Evolutionary conservation across 2,113 vertebrate species (phyloP), one percentile per base, ranked within the genome.

Genomic region (Tupaia chinensis): DNA sequence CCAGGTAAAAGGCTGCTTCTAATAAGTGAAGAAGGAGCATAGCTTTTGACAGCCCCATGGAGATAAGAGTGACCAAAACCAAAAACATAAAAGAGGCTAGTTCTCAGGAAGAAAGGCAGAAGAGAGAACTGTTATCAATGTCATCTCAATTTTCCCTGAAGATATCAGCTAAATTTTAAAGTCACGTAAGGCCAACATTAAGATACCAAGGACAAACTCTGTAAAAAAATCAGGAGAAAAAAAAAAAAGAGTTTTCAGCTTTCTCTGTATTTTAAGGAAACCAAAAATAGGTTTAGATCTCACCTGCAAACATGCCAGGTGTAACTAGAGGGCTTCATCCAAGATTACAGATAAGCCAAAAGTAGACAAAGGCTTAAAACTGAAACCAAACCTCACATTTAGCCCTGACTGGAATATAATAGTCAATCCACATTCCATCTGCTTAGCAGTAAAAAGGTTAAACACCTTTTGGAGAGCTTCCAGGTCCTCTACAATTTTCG

Each of bases 81-180:
- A 87, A 61, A 77, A 11, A 72, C 87, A 23, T 8, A 92, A 90
- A 77, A 61, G 25, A 14, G 10, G 3, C 4, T 17, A 54, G 32
- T 84, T 92, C 53, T 72, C 44, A 90, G 25, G 63, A 77, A 79
- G 9, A 54, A 58, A 8, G 10, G 1, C 80, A 14, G 13, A 32
- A 0, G 29, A 54, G 23, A 53, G 17, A 85, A 68, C 4, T 65
- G 9, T n/a, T 54, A 65, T 29, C 11, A 73, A 76, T 73, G 60
- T 10, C 65, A 56, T 60, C 1, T 92, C 53, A 44, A 9, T 68
- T 88, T 94, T 76, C 16, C 81, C n/a, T 88, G 0, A 65, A 93
- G 17, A 78, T 82, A 86, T 23, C 80, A 63, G 29, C 15, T 27
- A 66, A 87, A 82, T 82, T 68, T 93, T 87, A 80, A 89, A 92